These are phyloP conservation scores for Cheirogaleus medius DNA, from an alignment of 2,113 vertebrate genomes.

Conservation along the genomic window DNA sequence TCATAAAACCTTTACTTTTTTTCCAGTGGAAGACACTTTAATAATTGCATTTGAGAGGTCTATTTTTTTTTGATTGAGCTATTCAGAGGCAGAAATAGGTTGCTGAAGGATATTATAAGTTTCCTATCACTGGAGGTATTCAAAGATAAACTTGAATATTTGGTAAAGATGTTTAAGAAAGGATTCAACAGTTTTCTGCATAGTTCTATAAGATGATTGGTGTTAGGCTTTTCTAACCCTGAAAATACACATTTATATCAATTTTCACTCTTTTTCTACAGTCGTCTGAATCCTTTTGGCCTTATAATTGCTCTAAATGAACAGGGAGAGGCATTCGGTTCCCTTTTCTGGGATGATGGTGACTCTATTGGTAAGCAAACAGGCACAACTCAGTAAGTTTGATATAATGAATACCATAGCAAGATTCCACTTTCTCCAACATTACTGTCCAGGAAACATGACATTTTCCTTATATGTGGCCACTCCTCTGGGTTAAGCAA, in stretches of 20 bases:
- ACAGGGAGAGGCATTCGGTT: slow-evolving; percentile 68
- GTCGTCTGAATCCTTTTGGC: slow-evolving; percentile 75
- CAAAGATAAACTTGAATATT: not conserved
- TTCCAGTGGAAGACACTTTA: not conserved
- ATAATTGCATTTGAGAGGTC: not conserved
- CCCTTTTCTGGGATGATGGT: slow-evolving; percentile 80
- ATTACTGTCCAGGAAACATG: not conserved
- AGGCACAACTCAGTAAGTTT: not conserved
- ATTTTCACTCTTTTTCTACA: slow-evolving; percentile 33
- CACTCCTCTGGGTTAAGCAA: not conserved
- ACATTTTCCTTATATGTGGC: not conserved
- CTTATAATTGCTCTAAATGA: slow-evolving; percentile 74
- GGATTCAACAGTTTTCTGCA: not conserved
- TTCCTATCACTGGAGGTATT: not conserved
- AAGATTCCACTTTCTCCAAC: not conserved
- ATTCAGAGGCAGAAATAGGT: not conserved
- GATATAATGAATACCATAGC: not conserved
- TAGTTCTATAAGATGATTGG: not conserved
- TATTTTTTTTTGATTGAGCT: not conserved
- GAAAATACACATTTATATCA: not conserved
- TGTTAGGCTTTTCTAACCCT: not conserved
- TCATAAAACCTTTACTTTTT: not conserved
- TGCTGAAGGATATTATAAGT: not conserved
- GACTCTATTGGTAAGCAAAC: slow-evolving; percentile 74
- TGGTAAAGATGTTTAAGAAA: not conserved